Conservation (phyloP, 2,888 invertebrate species). For the Drosophila emarginata region DNA sequence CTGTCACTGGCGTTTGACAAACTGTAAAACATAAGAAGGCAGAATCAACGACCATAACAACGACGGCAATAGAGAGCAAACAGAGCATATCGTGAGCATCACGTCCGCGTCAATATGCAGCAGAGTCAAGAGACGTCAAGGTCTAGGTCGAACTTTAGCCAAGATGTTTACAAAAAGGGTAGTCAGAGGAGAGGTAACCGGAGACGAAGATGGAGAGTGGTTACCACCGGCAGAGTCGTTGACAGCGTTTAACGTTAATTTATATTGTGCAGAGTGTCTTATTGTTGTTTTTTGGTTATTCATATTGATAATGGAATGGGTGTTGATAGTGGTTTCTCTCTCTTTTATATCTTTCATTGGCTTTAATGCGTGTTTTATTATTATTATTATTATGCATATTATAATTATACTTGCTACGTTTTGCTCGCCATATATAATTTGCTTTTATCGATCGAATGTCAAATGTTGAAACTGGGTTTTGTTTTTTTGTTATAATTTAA, state of each 20-base stretch:
- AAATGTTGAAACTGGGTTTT: constrained; percentile 11
- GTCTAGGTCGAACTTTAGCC: constrained; percentile 63
- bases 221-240: constrained; percentile 43
- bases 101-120: constrained; percentile 31
- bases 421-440: constrained; percentile 4
- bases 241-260: constrained; percentile 54
- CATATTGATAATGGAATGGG: constrained; percentile 1
- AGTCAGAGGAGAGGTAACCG: background rate
- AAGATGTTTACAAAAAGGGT: background rate
- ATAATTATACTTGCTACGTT: constrained; percentile 17
- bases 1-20: background rate
- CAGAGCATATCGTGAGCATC: constrained; percentile 52
- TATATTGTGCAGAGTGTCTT: constrained; percentile 18
- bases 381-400: constrained; percentile 19
- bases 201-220: constrained; percentile 19
- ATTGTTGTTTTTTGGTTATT: constrained; percentile 26
- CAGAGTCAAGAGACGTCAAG: constrained; percentile 45
- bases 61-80: constrained; percentile 43
- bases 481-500: constrained; percentile 38
- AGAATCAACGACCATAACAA: constrained; percentile 38
- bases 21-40: constrained; percentile 7
- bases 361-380: constrained; percentile 35
- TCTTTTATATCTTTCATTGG: background rate
- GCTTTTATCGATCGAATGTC: constrained; percentile 4
- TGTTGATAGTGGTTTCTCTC: background rate